Conservation (phyloP, 23 tunicate species). For the Ascidia mentula region DNA sequence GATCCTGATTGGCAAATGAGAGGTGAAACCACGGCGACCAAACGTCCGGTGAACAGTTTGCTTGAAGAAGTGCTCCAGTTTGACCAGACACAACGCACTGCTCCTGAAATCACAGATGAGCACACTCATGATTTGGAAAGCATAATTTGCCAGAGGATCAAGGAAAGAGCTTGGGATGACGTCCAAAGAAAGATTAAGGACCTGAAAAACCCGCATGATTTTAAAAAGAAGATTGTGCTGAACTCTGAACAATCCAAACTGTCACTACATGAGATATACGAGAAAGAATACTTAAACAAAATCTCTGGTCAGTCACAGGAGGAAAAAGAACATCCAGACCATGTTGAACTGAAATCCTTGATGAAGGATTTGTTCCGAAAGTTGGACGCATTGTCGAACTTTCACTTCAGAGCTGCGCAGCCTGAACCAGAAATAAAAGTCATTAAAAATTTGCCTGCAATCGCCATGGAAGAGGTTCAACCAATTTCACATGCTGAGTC, state of each 20-base stretch:
- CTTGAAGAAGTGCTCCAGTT: conserved; percentile 72
- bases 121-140: conserved; percentile 64
- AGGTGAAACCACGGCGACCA: conserved; percentile 67
- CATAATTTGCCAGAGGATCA: conserved; percentile 68
- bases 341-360: conserved; percentile 38
- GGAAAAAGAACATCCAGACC: conserved; percentile 72
- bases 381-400: conserved; percentile 76
- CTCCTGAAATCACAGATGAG: conserved; percentile 86
- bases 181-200: conserved; percentile 71
- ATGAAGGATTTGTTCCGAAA: conserved; percentile 70
- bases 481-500: conserved; percentile 69
- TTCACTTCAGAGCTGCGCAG: conserved; percentile 56
- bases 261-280: conserved; percentile 76
- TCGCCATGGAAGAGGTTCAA: conserved; percentile 83
- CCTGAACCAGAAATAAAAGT: conserved; percentile 80
- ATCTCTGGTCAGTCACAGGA: conserved; percentile 36
- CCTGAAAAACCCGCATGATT: conserved; percentile 56
- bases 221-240: conserved; percentile 59
- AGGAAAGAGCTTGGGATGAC: conserved; percentile 76
- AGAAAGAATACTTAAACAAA: conserved; percentile 69
- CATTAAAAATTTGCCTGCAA: conserved; percentile 54
- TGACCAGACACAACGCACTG: conserved; percentile 60
- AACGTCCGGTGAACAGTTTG: conserved; percentile 84
- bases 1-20: conserved; percentile 87
- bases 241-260: conserved; percentile 69